phyloP scores from a whole-genome alignment of 2,797 vertebrate species.

The Fringilla coelebs region DNA sequence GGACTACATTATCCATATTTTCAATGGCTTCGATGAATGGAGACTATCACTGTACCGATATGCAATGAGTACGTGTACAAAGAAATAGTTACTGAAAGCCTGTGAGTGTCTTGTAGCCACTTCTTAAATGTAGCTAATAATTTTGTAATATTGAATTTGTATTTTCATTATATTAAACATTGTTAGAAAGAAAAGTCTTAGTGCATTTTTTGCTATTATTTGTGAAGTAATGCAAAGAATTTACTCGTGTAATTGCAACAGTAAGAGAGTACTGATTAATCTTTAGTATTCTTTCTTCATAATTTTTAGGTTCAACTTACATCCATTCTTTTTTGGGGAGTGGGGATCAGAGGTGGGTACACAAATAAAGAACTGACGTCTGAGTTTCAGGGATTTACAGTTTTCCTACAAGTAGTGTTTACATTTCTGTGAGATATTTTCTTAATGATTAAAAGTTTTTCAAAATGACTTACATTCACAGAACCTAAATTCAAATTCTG shows the following conservation, averaged over 20 bases:
- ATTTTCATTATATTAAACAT: not conserved
- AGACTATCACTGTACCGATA: not conserved
- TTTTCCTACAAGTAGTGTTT: not conserved
- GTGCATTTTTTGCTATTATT: not conserved
- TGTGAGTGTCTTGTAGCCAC: not conserved
- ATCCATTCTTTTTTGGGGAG: not conserved
- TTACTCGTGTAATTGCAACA: not conserved
- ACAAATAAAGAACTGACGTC: not conserved
- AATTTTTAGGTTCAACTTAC: not conserved
- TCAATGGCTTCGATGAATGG: not conserved
- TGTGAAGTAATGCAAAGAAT: not conserved
- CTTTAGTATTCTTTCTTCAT: not conserved
- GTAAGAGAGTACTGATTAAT: not conserved
- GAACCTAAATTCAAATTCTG: not conserved
- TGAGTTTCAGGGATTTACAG: not conserved
- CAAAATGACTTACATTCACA: not conserved
- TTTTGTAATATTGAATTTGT: not conserved
- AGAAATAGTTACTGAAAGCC: not conserved
- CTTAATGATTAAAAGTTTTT: not conserved
- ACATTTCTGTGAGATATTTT: not conserved
- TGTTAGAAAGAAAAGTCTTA: not conserved
- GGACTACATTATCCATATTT: not conserved
- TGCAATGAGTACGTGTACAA: not conserved
- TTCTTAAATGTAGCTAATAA: not conserved
- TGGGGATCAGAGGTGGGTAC: rapidly evolving